These are phyloP conservation scores for Lepidurus arcticus DNA, from an alignment of 1,140 invertebrate species.

Conservation along the genomic window DNA sequence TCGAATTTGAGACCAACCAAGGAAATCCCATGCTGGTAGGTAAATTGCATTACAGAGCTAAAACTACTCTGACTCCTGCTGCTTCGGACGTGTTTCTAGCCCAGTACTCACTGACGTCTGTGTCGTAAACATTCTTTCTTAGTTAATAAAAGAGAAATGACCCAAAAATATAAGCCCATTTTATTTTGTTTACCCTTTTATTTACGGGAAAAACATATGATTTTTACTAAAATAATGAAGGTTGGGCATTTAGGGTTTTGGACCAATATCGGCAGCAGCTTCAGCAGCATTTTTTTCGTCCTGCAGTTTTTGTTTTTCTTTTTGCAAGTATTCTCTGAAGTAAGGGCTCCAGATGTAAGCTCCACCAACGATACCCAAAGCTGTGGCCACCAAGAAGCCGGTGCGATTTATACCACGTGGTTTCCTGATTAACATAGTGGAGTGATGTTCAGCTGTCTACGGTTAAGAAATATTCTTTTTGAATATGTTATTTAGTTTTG, in stretches of 20 bases:
- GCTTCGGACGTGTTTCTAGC: constrained; percentile 43
- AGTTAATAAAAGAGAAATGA: neutral
- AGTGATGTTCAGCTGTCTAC: too few species aligned
- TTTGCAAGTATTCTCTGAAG: neutral
- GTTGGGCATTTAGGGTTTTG: neutral
- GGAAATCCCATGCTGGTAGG: constrained; percentile 47
- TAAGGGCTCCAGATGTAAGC: neutral
- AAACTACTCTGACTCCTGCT: constrained; percentile 45
- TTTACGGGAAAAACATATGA: too few species aligned
- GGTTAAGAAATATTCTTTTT: too few species aligned
- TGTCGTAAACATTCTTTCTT: neutral
- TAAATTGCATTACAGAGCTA: constrained; percentile 48
- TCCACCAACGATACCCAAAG: neutral
- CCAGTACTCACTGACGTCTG: constrained; percentile 26
- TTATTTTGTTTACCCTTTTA: neutral
- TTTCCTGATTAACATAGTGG: neutral
- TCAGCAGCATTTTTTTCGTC: neutral
- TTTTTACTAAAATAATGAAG: too few species aligned
- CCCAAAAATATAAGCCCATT: neutral
- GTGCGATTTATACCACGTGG: neutral
- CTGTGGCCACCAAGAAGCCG: neutral
- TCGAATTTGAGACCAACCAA: constrained; percentile 51
- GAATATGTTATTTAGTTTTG: too few species aligned
- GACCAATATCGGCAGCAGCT: neutral
- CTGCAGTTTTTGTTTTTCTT: neutral